Base-by-base conservation (phyloP, 2,797 vertebrate species). In the Zenarchopterus dispar region DNA sequence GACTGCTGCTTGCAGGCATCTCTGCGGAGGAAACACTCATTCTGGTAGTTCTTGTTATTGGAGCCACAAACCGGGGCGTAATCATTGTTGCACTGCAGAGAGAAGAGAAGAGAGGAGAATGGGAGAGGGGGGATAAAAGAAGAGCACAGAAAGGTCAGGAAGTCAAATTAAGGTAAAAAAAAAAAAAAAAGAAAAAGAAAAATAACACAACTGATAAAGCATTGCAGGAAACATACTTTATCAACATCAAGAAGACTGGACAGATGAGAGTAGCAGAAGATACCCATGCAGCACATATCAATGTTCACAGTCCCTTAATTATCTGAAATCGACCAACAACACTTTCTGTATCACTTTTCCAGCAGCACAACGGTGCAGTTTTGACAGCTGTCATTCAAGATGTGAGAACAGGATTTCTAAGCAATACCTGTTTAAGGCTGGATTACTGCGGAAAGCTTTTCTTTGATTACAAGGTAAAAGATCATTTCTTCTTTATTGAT, bases 1-100 rank as follows among this genome's bases (percentile, higher is more conserved):
- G 95, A 96, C 91, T 99, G 98, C 88, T 96, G 97, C 81, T 99
- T 99, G 93, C 98, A 99, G 61, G 97, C 96, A 16, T 98, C 97
- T 69, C 96, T 95, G 47, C 96, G 94, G 87, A 99, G 91, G 89
- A 96, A 98, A 84, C 98, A 99, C 56, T 98, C 97, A 0, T 99
- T 99, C 93, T 97, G 96, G 89, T 96, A 99, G 91, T 97, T 98
- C 90, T 99, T 96, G 2, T 97, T 97, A 52, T 98, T 99, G 92
- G 97, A 98, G 91, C 98, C 98, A 17, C 98, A 99, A 70, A 99
- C 96, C 11, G 97, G 96, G 86, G 95, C 94, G n/a, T 98, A 99
- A 89, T 99, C 97, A 67, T 92, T 97, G 94, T 96, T 97, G 81
- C 98, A 99, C 98, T 99, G 91, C 31, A 1, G 69, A 80, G 42